phyloP scores from a whole-genome alignment of 2,113 vertebrate species.

The Eurystomus gularis region DNA sequence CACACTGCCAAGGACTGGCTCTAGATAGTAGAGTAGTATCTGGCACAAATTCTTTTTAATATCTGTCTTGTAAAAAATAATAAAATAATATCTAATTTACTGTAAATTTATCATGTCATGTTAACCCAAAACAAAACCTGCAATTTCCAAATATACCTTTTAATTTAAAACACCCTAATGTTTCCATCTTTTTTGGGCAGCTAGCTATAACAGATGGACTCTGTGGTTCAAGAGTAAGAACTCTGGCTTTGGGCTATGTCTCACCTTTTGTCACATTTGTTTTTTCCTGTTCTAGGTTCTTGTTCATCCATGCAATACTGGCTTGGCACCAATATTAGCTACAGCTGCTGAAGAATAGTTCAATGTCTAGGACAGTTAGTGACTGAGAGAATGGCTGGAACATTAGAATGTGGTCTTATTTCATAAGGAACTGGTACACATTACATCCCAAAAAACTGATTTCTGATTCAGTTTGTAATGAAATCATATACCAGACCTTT shows the following conservation, averaged over 20 bases:
- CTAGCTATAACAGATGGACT: neutral
- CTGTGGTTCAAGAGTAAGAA: neutral
- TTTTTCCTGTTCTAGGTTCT: neutral
- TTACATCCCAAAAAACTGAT: neutral
- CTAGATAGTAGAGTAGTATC: neutral
- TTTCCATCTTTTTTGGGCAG: neutral
- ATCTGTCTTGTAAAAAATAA: neutral
- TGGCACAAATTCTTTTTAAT: neutral
- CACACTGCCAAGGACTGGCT: neutral
- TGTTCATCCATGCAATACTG: neutral
- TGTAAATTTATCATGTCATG: neutral
- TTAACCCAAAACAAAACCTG: neutral
- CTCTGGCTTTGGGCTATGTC: neutral
- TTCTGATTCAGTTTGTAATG: neutral
- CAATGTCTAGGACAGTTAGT: neutral
- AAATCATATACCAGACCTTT: neutral
- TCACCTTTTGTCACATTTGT: neutral
- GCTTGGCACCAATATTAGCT: neutral
- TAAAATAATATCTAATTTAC: neutral
- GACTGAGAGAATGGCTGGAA: neutral
- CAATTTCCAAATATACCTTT: too few relatives aligned
- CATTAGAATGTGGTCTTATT: neutral
- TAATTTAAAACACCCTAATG: neutral
- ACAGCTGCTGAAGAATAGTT: neutral
- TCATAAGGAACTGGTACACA: neutral